Percentiles rank a stretch among this genome's conserved stretches.
These are phyloP conservation scores for Gari tellinella DNA, from an alignment of 2,888 invertebrate genomes.

Conservation along the genomic window DNA sequence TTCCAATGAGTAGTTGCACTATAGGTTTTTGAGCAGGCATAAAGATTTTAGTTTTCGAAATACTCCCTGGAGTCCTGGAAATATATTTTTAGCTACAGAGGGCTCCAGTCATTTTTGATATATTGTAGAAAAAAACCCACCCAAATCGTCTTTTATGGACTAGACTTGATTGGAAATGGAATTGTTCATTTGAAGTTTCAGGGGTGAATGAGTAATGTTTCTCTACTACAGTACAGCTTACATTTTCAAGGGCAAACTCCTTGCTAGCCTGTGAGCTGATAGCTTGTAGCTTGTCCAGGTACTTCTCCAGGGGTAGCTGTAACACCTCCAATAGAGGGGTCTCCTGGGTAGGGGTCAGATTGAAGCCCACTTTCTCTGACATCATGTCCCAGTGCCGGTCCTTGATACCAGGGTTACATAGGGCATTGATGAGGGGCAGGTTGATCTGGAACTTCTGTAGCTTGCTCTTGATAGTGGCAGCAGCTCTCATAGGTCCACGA, in stretches of 20 bases:
- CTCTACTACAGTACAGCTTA: conserved; percentile 33
- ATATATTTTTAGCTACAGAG: too few species aligned
- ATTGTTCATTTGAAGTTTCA: too few species aligned
- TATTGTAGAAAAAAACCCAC: too few species aligned
- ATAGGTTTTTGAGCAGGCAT: too few species aligned
- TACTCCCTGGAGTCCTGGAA: too few species aligned
- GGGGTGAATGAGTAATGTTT: too few species aligned
- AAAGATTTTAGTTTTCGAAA: too few species aligned
- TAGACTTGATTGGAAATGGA: too few species aligned
- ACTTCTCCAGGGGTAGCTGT: conserved; percentile 82
- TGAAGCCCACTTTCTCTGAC: conserved; percentile 81
- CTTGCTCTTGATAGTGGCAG: conserved; percentile 82
- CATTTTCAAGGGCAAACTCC: conserved; percentile 83
- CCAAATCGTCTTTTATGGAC: too few species aligned
- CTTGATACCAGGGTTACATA: conserved; percentile 84
- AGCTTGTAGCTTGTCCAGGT: conserved; percentile 79
- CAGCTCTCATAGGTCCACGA: conserved; percentile 81
- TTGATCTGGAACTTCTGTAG: conserved; percentile 84
- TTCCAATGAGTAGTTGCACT: too few species aligned
- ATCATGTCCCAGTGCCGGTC: conserved; percentile 83
- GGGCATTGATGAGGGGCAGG: conserved; percentile 82
- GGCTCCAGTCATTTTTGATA: too few species aligned
- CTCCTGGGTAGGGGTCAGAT: conserved; percentile 79
- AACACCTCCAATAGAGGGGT: conserved; percentile 82
- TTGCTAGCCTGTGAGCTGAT: conserved; percentile 83